Evolutionary conservation across 2,113 vertebrate genomes (phyloP), one percentile per base, ranked within the genome.

Genomic region (Eidolon helvum): DNA sequence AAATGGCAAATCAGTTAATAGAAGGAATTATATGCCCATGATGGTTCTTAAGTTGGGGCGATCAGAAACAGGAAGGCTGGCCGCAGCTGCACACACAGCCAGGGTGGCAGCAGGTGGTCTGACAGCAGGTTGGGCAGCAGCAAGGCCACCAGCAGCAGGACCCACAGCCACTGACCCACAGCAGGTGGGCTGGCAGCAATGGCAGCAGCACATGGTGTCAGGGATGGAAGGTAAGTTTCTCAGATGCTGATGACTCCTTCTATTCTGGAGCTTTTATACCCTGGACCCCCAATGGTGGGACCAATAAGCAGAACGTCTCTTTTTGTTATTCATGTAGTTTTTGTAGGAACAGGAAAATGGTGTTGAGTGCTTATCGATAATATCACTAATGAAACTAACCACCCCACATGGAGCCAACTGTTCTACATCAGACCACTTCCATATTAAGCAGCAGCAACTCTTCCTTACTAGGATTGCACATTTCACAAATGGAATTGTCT

Each of bases 251-350:
- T 14, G 0, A 35, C 10, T 2, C 35, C n/a, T 71, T 35, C 9
- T 63, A 10, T 53, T 30, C 82, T 33, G 19, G 40, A 30, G 15
- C 8, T 38, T 38, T 95, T 91, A 91, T 87, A 91, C 45, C 1
- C 14, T 69, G 50, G 59, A 19, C 7, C 55, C 69, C 12, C 50
- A 9, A 7, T 18, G 10, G n/a, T 77, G 59, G 53, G 33, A 55
- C 85, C 84, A 95, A 95, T 85, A 15, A 79, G 63, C 18, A 88
- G 35, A 22, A n/a, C 18, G 84, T 87, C 65, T 68, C 68, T 94
- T 53, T 43, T 33, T 43, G 10, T 57, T 79, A 18, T 65, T 71
- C 61, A 63, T 5, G n/a, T 50, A 12, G 3, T 50, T 11, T 28
- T 61, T 84, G 18, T 55, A 5, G 28, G 11, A 72, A 9, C 10